phyloP scores from a whole-genome alignment of 2,113 vertebrate species.

The Psilopsiagon aurifrons region DNA sequence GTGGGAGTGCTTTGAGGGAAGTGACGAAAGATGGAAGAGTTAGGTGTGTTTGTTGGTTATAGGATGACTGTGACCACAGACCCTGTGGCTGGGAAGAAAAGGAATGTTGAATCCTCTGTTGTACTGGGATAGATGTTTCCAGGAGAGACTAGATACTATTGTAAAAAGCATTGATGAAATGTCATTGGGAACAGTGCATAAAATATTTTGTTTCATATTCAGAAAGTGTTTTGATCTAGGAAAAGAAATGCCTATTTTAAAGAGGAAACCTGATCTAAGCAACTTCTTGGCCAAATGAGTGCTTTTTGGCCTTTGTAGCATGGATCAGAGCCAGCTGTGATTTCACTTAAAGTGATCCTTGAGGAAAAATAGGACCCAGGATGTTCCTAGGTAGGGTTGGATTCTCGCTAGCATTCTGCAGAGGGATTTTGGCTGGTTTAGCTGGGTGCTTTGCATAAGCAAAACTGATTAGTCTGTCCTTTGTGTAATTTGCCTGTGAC shows the following conservation, averaged over 20 bases:
- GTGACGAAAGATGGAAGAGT: neutral
- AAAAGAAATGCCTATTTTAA: neutral
- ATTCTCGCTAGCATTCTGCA: neutral
- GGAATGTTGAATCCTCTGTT: neutral
- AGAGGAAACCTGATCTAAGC: neutral
- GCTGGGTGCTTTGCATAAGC: neutral
- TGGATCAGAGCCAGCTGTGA: neutral
- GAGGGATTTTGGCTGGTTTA: neutral
- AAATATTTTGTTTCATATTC: neutral
- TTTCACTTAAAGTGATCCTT: fast-evolving
- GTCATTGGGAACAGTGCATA: neutral
- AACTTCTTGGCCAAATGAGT: neutral
- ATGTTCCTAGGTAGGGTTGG: neutral
- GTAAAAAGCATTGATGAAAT: neutral
- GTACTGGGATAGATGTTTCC: neutral
- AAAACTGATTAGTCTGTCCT: neutral
- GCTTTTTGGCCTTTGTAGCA: neutral
- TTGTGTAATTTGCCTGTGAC: neutral
- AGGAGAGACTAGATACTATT: neutral
- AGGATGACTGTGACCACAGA: neutral
- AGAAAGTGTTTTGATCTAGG: neutral
- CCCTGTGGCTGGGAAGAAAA: neutral
- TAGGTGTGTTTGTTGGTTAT: neutral
- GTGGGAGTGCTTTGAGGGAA: neutral
- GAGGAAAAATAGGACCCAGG: neutral